Conservation (phyloP, 2,888 invertebrate species). For the Cryptus armator region DNA sequence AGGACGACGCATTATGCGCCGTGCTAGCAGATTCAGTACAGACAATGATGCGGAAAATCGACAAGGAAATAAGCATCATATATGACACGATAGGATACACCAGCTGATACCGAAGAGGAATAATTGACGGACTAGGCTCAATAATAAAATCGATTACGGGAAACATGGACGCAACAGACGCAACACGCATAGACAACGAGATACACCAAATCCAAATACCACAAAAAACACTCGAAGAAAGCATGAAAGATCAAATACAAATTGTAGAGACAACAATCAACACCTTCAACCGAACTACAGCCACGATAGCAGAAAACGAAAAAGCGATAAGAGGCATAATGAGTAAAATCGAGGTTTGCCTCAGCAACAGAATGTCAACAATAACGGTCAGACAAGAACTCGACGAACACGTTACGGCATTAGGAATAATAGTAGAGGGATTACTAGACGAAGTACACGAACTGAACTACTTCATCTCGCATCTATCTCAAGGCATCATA, state of each 20-base stretch:
- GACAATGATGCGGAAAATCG: background rate
- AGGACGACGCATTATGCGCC: background rate
- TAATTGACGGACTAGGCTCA: slow-evolving; percentile 20
- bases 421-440: background rate
- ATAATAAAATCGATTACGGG: slow-evolving; percentile 21
- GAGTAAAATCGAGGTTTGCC: background rate
- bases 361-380: background rate
- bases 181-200: background rate
- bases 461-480: background rate
- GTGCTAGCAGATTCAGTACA: background rate
- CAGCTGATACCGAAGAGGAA: background rate
- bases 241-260: background rate
- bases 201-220: background rate
- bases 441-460: background rate
- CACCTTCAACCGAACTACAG: background rate
- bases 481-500: background rate
- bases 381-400: background rate
- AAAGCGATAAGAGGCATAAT: background rate
- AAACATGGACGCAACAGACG: slow-evolving; percentile 12
- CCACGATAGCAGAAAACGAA: background rate
- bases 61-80: background rate
- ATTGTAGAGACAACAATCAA: slow-evolving; percentile 1
- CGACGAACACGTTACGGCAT: background rate
- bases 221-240: background rate
- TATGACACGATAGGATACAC: background rate